Base-by-base conservation (phyloP, 2,888 invertebrate genomes). In the Theodoxus fluviatilis region DNA sequence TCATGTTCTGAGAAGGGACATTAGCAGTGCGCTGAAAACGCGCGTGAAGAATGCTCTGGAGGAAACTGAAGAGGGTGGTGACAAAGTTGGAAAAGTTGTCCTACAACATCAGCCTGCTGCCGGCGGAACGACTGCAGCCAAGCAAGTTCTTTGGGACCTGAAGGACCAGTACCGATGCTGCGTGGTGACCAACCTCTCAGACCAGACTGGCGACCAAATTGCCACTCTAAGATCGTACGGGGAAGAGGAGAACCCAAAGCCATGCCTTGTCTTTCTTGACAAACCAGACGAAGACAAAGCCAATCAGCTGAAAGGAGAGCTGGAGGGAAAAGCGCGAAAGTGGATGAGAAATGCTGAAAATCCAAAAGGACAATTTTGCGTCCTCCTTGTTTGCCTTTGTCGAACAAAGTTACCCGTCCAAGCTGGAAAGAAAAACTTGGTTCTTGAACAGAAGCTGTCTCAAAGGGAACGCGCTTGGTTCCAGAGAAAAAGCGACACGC, bases 101-200 rank as follows among this genome's bases (percentile, higher is more conserved):
- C 66, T 82, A n/a, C 71, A 72, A 49, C 81, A 82, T 64, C 80
- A 82, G 61, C 80, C 81, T 25, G 80, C 80, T 3, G 79, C 82
- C 12, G 82, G 82, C 1, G 82, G 79, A 33, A 79, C 79, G 0
- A 82, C 82, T 3, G 71, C 77, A 35, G 79, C 81, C n/a, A 77
- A 71, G 59, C 76, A 82, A 12, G 65, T 80, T 3, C 71, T 82
- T 6, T 82, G 82, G 82, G 75, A 78, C 33, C 70, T 79, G 31
- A 72, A 73, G 57, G 65, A 72, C 40, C 49, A 71, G 37, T 78
- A 77, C 37, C 63, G 81, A 49, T 82, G 82, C 61, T 79, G 79
- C n/a, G n/a, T n/a, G n/a, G n/a, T n/a, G n/a, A n/a, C n/a, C n/a
- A 65, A 74, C 37, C 74, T 82, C 15, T 75, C 76, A 25, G 76